A percentile compares a stretch with the other conserved stretches of the same genome.
Evolutionary conservation across 2,888 invertebrate genomes (phyloP).

Genomic region (Stictocephala bisonia): DNA sequence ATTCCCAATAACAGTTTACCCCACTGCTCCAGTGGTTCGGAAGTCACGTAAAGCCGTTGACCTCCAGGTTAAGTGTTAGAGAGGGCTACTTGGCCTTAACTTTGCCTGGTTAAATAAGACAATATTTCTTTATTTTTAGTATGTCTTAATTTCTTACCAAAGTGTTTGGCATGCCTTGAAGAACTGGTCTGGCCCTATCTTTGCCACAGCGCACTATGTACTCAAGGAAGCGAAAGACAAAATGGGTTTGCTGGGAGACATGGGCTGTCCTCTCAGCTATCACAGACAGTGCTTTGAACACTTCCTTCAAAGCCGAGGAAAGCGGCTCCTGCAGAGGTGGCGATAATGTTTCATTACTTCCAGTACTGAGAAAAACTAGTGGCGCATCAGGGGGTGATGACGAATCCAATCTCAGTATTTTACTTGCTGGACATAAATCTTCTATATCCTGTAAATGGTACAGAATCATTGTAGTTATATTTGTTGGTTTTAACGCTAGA

Average conservation of each 20-base stretch:
- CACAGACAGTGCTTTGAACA: conserved; percentile 79
- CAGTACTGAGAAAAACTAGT: conserved; percentile 42
- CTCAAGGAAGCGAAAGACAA: conserved; percentile 82
- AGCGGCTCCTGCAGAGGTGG: conserved; percentile 72
- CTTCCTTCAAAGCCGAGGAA: conserved; percentile 72
- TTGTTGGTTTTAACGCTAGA: no score
- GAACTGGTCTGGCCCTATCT: conserved; percentile 75
- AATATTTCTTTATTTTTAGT: no score
- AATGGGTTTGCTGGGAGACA: conserved; percentile 84
- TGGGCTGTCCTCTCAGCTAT: conserved; percentile 79
- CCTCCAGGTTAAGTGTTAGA: no score
- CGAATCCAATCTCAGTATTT: conserved; percentile 57
- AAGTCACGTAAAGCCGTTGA: no score
- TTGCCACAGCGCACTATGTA: conserved; percentile 81
- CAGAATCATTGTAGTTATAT: no score
- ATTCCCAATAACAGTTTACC: no score
- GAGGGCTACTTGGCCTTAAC: no score
- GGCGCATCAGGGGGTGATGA: conserved; percentile 25
- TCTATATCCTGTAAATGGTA: conserved; percentile 55
- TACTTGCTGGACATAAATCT: conserved; percentile 55
- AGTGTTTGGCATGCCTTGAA: conserved; percentile 78
- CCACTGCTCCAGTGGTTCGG: no score
- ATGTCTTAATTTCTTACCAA: no score
- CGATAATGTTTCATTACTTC: conserved; percentile 30
- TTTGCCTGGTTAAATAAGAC: no score